These are phyloP conservation scores for Holocentrus rufus DNA, from an alignment of 2,797 vertebrate species.

Conservation along the genomic window DNA sequence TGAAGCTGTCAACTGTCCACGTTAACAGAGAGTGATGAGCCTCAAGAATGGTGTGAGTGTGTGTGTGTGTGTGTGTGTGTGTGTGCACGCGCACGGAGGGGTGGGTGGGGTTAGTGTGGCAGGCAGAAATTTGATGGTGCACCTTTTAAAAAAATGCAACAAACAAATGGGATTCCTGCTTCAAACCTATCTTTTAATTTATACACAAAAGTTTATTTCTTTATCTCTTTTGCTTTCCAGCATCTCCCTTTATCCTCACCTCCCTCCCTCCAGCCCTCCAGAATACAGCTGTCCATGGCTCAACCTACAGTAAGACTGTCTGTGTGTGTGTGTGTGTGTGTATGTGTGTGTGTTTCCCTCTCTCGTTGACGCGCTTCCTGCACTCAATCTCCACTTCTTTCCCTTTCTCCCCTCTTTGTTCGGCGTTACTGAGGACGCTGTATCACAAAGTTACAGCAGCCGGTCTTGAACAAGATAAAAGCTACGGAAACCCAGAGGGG, in stretches of 20 bases:
- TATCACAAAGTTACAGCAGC: slow-evolving; percentile 62
- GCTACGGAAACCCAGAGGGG: slow-evolving; percentile 23
- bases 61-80: neutral
- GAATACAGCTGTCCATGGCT: no score
- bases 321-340: no score
- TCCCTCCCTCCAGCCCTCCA: no score
- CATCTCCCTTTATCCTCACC: no score
- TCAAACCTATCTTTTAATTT: neutral
- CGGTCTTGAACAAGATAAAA: slow-evolving; percentile 40
- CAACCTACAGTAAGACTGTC: no score
- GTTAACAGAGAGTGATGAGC: no score
- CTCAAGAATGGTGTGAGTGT: no score
- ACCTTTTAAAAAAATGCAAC: neutral
- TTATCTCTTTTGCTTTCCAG: no score
- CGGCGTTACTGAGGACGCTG: slow-evolving; percentile 27
- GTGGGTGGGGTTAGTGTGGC: no score
- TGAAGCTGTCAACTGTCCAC: no score
- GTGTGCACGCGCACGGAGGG: no score
- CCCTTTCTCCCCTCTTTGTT: neutral
- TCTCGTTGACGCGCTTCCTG: neutral
- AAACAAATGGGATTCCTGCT: slow-evolving; percentile 10
- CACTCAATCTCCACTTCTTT: neutral
- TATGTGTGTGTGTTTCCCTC: neutral
- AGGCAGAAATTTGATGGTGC: neutral
- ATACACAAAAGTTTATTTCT: no score